Base-by-base conservation (phyloP, 2,797 vertebrate species). In the Lagocephalus sceleratus region DNA sequence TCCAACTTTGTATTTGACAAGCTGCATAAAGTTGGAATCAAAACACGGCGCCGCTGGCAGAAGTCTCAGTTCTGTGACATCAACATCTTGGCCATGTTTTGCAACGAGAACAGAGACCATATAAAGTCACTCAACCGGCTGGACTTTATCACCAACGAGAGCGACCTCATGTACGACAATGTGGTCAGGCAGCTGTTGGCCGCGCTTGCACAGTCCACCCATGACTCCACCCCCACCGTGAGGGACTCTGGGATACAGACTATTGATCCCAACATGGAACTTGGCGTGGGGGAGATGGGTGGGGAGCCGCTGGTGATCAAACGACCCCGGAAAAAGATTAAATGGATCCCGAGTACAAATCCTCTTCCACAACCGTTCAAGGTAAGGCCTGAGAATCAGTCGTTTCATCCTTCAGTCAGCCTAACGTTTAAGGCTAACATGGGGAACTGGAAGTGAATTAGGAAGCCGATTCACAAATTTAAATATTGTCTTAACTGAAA, bases 1-100 rank as follows among this genome's bases (percentile, higher is more conserved):
- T 98, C 96, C 71, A 99, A 99, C 88, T 99, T 99, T 81, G 96
- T 99, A 20, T 99, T 99, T 57, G 95, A 98, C 91, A 99, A 99
- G 81, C 88, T 99, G 76, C 94, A 98, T 76, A 99, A 99, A 87
- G 96, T 99, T 10, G 97, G 97, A 23, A 98, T 99, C 71, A 97
- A 98, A 85, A 98, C 95, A 0, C 93, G 95, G 19, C 91, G 94
- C 2, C 94, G 97, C 73, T 99, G 96, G 97, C 95, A 95, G 79
- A 97, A 98, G 84, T 98, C 97, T 0, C 97, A 94, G 87, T 99
- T 99, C 89, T 99, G 97, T 3, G 97, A 99, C 78, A 99, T 99
- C 75, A 99, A 99, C 87, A 99, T 99, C 85, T 87, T 99, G 78
- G 97, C 97, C 50, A 95, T 99, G 96, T 99, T 99, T 86, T 99